phyloP scores from a whole-genome alignment of 92 coral and sea anemone species.

The Palythoa grandis region DNA sequence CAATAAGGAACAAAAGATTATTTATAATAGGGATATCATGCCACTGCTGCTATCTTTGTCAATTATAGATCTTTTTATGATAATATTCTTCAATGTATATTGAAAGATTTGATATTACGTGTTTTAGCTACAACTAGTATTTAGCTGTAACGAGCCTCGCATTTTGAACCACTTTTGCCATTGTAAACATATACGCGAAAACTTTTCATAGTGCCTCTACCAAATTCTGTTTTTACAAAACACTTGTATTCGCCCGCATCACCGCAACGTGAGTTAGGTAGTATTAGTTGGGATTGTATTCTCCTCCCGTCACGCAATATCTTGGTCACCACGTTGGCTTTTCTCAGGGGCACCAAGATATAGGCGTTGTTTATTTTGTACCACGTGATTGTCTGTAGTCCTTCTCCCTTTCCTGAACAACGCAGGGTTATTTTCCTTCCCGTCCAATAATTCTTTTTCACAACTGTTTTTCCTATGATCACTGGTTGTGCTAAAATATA shows the following conservation, averaged over 20 bases:
- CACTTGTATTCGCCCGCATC: background rate
- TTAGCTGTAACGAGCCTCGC: no score
- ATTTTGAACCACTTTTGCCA: background rate
- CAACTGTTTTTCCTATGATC: background rate
- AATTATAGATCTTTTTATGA: no score
- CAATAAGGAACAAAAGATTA: no score
- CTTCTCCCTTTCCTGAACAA: background rate
- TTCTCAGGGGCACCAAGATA: background rate
- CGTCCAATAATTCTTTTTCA: background rate
- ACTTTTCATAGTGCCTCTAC: background rate
- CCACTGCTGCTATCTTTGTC: no score
- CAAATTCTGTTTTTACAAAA: background rate
- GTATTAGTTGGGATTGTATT: conserved; percentile 4
- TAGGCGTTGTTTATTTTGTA: background rate
- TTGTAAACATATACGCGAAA: background rate
- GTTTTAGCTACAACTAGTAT: no score
- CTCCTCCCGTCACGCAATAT: background rate
- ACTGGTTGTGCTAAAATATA: background rate
- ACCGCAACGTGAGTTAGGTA: background rate
- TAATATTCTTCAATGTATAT: no score
- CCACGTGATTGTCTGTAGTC: background rate
- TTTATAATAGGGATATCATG: no score
- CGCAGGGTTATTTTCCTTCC: background rate
- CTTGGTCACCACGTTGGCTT: background rate
- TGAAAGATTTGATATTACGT: no score